phyloP scores from a whole-genome alignment of 2,113 vertebrate species.

The Microcebus griseorufus region DNA sequence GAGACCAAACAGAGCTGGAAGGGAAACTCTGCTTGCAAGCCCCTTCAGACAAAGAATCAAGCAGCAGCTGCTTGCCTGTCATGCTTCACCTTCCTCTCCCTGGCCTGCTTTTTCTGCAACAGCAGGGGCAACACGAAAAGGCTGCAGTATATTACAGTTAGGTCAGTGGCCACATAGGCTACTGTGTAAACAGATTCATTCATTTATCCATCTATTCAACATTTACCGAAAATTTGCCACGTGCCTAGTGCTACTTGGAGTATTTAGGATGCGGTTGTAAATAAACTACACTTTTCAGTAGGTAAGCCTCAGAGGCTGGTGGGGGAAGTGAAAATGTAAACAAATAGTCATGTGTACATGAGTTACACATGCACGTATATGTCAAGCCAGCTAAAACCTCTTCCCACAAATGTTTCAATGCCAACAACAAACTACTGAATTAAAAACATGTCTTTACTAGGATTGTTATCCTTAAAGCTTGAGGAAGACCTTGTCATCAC shows the following conservation, averaged over 20 bases:
- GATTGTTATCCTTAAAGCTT: constrained; percentile 62
- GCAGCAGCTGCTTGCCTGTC: constrained; percentile 72
- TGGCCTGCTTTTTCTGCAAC: neutral
- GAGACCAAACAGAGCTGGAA: constrained; percentile 80
- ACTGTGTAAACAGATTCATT: neutral
- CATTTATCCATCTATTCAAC: constrained; percentile 1
- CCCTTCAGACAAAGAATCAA: constrained; percentile 60
- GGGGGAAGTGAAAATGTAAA: neutral
- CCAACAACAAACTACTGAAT: neutral
- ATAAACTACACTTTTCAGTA: neutral
- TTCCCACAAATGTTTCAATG: neutral
- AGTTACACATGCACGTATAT: accelerated
- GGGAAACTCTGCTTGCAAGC: constrained; percentile 51
- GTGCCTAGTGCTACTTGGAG: neutral
- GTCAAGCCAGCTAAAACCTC: neutral
- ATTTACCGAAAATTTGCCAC: neutral
- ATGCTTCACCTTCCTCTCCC: constrained; percentile 40
- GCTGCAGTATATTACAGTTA: neutral
- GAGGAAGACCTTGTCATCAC: constrained; percentile 53
- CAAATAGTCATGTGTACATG: neutral
- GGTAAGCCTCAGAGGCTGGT: neutral
- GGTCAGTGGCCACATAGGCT: neutral
- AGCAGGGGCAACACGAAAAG: neutral
- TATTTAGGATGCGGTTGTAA: neutral
- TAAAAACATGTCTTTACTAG: neutral